A percentile compares a stretch with the other conserved stretches of the same genome.
Conservation (phyloP, 2,888 invertebrate genomes). For the Tupiocoris notatus region DNA sequence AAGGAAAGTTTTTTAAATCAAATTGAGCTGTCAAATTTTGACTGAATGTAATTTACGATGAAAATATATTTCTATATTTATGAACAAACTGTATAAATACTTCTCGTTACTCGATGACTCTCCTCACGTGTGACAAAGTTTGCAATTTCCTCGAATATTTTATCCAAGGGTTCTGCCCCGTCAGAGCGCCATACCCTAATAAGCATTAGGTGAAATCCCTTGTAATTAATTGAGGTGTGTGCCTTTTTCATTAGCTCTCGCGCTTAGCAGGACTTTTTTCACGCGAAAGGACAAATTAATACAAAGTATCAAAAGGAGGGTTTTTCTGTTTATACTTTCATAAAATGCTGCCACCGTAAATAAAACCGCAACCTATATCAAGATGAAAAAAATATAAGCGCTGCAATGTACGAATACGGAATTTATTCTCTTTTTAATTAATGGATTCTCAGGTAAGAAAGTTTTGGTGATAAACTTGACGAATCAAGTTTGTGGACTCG, state of each 20-base stretch:
- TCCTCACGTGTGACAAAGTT: not conserved
- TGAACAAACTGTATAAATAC: too few species aligned
- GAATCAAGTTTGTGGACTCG: too few species aligned
- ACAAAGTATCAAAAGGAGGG: not conserved
- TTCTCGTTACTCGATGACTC: not conserved
- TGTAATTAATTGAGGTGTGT: slow-evolving; percentile 24
- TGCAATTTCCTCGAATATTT: not conserved
- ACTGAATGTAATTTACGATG: too few species aligned
- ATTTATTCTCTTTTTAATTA: too few species aligned
- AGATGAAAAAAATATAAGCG: too few species aligned
- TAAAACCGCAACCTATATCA: too few species aligned
- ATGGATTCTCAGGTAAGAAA: too few species aligned
- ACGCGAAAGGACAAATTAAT: not conserved
- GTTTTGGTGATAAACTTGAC: too few species aligned
- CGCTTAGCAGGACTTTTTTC: not conserved
- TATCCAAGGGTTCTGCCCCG: not conserved
- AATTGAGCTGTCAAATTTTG: too few species aligned
- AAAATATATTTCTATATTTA: too few species aligned
- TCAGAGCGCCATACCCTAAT: not conserved
- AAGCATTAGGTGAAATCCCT: slow-evolving; percentile 12
- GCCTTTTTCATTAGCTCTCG: not conserved
- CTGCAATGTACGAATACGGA: too few species aligned
- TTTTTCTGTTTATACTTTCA: not conserved
- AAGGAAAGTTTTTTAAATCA: too few species aligned
- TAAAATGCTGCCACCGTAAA: not conserved